Conservation (phyloP, 2,888 invertebrate genomes). For the Calliopum simillimum region DNA sequence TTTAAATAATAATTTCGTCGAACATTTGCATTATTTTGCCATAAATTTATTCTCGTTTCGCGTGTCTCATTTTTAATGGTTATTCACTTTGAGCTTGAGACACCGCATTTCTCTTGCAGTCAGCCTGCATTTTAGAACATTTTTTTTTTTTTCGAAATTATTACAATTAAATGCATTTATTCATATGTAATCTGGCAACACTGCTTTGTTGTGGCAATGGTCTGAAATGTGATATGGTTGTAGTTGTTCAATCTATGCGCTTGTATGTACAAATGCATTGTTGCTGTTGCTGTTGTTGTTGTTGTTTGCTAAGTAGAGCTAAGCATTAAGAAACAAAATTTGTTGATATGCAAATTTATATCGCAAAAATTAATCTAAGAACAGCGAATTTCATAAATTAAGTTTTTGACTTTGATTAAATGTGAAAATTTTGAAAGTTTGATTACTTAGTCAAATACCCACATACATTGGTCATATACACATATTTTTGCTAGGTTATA, state of each 20-base stretch:
- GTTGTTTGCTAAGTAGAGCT: constrained; percentile 16
- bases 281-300: constrained; percentile 7
- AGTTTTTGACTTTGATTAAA: neutral
- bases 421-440: too few species aligned
- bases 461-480: too few species aligned
- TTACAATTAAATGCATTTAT: constrained; percentile 32
- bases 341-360: constrained; percentile 3
- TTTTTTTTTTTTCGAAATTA: constrained; percentile 27
- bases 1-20: constrained; percentile 9
- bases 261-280: neutral
- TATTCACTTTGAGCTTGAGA: constrained; percentile 20
- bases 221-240: neutral
- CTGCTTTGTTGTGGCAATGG: constrained; percentile 16
- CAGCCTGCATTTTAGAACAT: constrained; percentile 18
- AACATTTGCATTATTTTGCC: constrained; percentile 31
- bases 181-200: constrained; percentile 32
- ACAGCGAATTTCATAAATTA: constrained; percentile 19
- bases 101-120: constrained; percentile 1
- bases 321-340: constrained; percentile 11
- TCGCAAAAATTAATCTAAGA: constrained; percentile 15
- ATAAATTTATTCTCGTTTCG: constrained; percentile 30
- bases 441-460: too few species aligned
- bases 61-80: constrained; percentile 31
- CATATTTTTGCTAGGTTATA: too few species aligned
- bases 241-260: neutral